Percentiles rank a stretch among this genome's conserved stretches.
phyloP scores from a whole-genome alignment of 1,140 invertebrate genomes.

The Neuroterus valhalla region DNA sequence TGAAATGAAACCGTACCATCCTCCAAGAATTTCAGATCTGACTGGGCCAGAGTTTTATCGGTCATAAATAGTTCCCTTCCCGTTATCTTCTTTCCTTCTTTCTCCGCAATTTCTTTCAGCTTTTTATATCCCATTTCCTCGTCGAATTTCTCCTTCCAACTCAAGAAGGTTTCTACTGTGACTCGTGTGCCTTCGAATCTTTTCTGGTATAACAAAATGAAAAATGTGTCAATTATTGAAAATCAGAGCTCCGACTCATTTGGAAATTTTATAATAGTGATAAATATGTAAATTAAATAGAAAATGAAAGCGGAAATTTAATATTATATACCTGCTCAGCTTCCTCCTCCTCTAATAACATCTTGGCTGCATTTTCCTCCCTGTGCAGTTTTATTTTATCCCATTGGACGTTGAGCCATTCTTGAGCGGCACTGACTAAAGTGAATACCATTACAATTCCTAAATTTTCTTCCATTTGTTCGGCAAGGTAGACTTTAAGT shows the following conservation, averaged over 20 bases:
- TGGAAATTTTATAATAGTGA: too few relatives aligned
- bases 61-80: slow-evolving; percentile 94
- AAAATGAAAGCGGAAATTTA: slow-evolving; percentile 10
- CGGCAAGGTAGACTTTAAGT: slow-evolving; percentile 81
- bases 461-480: slow-evolving; percentile 90
- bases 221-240: slow-evolving; percentile 16
- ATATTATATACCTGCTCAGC: slow-evolving; percentile 83
- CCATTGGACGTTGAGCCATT: slow-evolving; percentile 91
- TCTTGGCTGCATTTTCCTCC: slow-evolving; percentile 82
- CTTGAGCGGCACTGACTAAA: slow-evolving; percentile 92
- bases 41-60: slow-evolving; percentile 94
- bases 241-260: too few relatives aligned
- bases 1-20: slow-evolving; percentile 79
- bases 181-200: slow-evolving; percentile 96
- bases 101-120: slow-evolving; percentile 81
- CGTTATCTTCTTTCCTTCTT: slow-evolving; percentile 84
- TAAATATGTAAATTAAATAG: slow-evolving; percentile 15
- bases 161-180: slow-evolving; percentile 95
- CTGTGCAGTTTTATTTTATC: slow-evolving; percentile 84
- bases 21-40: slow-evolving; percentile 95
- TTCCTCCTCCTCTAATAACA: slow-evolving; percentile 87
- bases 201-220: slow-evolving; percentile 79
- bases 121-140: slow-evolving; percentile 89
- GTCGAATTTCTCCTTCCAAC: slow-evolving; percentile 96
- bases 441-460: slow-evolving; percentile 99